These are phyloP conservation scores for Tachyglossus aculeatus DNA, from an alignment of 2,797 vertebrate genomes.

Conservation along the genomic window DNA sequence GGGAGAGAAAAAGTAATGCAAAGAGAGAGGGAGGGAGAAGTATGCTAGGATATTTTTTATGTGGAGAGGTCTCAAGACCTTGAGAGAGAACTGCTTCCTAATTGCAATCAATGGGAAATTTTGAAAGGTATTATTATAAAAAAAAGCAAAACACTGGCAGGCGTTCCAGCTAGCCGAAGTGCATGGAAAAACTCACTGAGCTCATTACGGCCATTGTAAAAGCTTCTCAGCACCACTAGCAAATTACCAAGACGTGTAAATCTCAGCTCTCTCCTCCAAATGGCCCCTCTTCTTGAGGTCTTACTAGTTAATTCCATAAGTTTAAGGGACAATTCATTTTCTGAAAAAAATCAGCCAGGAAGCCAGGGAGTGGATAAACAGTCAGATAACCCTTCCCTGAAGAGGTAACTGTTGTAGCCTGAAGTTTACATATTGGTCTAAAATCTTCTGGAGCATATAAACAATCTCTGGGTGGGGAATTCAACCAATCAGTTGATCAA, in stretches of 20 bases:
- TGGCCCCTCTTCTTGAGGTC: conserved; percentile 35
- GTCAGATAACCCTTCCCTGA: no score
- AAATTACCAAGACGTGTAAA: conserved; percentile 46
- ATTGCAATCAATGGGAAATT: conserved; percentile 27
- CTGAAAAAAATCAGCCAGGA: conserved; percentile 31
- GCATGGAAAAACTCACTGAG: conserved; percentile 30
- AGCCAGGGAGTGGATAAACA: no score
- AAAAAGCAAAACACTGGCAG: background rate
- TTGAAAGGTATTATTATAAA: conserved; percentile 6
- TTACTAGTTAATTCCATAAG: conserved; percentile 42
- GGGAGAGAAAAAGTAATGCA: no score
- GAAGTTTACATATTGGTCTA: no score
- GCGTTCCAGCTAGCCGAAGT: conserved; percentile 22
- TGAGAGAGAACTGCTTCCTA: conserved; percentile 2
- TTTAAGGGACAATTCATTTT: conserved; percentile 30
- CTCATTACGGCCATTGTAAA: conserved; percentile 50
- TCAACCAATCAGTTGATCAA: no score
- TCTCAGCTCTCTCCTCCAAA: conserved; percentile 32
- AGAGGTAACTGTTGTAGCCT: no score
- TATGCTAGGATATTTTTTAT: no score
- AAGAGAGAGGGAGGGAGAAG: no score
- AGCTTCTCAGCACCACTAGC: conserved; percentile 21
- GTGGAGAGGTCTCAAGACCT: conserved; percentile 11
- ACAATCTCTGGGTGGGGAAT: no score
- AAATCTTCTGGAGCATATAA: no score